Evolutionary conservation across 2,113 vertebrate genomes (phyloP).

Genomic region (Cettia cetti): DNA sequence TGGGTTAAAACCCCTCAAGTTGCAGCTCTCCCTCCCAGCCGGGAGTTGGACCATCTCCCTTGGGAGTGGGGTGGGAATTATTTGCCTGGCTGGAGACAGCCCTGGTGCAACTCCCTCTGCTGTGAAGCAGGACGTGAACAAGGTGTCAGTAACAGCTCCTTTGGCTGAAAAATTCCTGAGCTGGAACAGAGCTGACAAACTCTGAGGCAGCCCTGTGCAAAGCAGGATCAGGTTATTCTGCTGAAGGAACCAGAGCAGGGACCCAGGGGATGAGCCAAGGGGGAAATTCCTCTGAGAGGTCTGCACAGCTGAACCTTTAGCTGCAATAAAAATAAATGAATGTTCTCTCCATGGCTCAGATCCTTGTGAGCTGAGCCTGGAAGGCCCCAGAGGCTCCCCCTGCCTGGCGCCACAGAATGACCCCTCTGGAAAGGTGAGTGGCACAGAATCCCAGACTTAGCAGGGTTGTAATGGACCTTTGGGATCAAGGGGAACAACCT

Average conservation of each 20-base stretch:
- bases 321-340: not conserved
- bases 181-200: not conserved
- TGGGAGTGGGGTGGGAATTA: not conserved
- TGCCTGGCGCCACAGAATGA: fast-evolving
- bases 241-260: not conserved
- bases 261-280: not conserved
- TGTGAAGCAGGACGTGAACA: not conserved
- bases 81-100: not conserved
- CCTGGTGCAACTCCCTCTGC: fast-evolving
- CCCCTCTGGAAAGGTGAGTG: not conserved
- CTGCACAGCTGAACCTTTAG: not conserved
- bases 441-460: not conserved
- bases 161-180: not conserved
- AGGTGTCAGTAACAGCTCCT: not conserved
- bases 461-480: not conserved
- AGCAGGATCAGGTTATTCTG: not conserved
- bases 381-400: not conserved
- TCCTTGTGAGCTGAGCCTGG: not conserved
- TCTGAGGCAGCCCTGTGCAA: not conserved
- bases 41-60: not conserved
- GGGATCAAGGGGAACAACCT: not conserved
- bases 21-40: not conserved
- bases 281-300: not conserved
- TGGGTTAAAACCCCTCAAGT: not conserved
- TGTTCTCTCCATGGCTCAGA: not conserved